These are phyloP conservation scores for Varanus salvator DNA, from an alignment of 2,113 vertebrate genomes.

Conservation along the genomic window DNA sequence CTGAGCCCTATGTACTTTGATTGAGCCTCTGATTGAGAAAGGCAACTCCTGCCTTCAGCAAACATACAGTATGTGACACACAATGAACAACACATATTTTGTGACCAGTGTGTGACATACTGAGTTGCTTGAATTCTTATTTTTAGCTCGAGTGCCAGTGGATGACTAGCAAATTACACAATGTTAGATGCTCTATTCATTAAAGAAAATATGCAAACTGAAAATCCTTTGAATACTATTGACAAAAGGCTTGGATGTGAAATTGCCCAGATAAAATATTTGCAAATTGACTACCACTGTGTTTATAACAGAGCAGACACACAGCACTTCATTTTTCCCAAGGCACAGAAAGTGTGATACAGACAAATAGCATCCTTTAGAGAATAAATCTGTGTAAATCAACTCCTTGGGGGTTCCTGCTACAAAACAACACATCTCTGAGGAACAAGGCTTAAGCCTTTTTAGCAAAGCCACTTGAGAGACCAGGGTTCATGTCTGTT, in stretches of 20 bases:
- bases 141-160: not conserved
- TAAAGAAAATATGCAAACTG: not conserved
- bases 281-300: not conserved
- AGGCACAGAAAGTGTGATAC: not conserved
- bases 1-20: not conserved
- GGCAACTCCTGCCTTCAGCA: not conserved
- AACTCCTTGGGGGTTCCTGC: not conserved
- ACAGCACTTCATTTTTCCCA: not conserved
- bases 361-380: not conserved
- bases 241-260: not conserved
- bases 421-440: constrained; percentile 15
- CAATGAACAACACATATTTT: not conserved
- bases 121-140: not conserved
- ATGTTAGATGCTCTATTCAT: not conserved
- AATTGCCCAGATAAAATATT: not conserved
- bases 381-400: not conserved
- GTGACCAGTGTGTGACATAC: not conserved
- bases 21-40: too few relatives aligned
- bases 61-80: not conserved
- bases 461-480: not conserved
- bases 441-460: not conserved
- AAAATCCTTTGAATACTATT: not conserved
- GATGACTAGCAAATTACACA: not conserved
- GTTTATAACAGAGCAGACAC: not conserved
- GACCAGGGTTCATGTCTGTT: too few relatives aligned